Percentiles rank a stretch among this genome's conserved stretches.
These are phyloP conservation scores for Phylloscopus whistleri DNA, from an alignment of 2,113 vertebrate species.

Conservation along the genomic window DNA sequence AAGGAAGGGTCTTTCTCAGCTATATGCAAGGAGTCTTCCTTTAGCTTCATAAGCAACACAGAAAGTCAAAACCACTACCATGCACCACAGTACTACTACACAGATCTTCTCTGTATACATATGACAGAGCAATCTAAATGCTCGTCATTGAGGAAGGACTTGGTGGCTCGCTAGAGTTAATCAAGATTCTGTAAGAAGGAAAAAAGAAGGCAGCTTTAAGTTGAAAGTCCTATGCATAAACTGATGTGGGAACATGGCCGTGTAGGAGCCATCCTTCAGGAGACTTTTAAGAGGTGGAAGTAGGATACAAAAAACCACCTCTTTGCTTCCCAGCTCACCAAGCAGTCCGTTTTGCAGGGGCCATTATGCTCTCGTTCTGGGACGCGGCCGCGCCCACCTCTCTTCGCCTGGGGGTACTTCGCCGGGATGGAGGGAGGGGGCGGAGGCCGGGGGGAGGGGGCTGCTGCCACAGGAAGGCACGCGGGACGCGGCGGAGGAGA, in stretches of 20 bases:
- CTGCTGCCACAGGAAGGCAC: not conserved
- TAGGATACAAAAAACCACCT: not conserved
- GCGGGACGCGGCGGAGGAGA: not conserved
- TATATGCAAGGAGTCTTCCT: not conserved
- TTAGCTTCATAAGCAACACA: not conserved
- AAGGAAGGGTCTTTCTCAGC: not conserved
- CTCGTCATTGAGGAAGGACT: not conserved
- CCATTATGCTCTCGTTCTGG: too few relatives aligned
- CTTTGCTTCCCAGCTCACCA: fast-evolving
- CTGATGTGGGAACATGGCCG: too few relatives aligned
- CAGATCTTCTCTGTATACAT: not conserved
- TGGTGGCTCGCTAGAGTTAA: fast-evolving
- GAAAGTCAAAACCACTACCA: not conserved
- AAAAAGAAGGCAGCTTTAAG: not conserved
- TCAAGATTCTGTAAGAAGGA: not conserved
- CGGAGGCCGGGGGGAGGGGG: too few relatives aligned
- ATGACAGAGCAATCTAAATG: not conserved
- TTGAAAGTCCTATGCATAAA: not conserved
- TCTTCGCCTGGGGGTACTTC: not conserved
- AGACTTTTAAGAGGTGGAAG: not conserved
- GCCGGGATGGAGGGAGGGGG: not conserved
- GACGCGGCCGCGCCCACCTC: not conserved
- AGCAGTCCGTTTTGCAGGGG: too few relatives aligned
- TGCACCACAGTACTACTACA: too few relatives aligned
- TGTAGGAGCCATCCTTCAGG: not conserved